These are phyloP conservation scores for Anastrepha ludens DNA, from an alignment of 1,140 invertebrate species.

Conservation along the genomic window DNA sequence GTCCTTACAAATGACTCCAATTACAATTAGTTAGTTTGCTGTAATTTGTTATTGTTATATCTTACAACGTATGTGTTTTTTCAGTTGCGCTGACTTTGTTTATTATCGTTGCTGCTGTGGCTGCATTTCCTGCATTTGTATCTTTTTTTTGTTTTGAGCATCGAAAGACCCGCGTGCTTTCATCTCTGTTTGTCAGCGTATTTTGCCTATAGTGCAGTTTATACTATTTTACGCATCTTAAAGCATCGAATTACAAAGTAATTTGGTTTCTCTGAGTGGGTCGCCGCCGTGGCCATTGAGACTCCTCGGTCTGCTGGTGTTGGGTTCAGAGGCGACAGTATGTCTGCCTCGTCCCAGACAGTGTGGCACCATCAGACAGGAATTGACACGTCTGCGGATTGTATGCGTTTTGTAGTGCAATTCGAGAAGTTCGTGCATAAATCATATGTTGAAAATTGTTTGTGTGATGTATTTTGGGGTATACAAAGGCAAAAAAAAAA, in stretches of 20 bases:
- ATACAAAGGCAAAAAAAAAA: constrained; percentile 22
- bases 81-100: constrained; percentile 35
- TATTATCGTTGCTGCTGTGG: constrained; percentile 40
- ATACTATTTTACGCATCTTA: constrained; percentile 54
- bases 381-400: background rate
- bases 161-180: background rate
- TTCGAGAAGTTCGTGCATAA: background rate
- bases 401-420: constrained; percentile 44
- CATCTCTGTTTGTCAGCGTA: background rate
- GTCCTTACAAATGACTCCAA: constrained; percentile 41
- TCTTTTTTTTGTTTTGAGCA: constrained; percentile 16
- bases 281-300: constrained; percentile 5
- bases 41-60: constrained; percentile 55
- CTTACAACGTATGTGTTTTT: constrained; percentile 49
- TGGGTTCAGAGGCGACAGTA: constrained; percentile 25
- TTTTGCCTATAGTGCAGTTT: constrained; percentile 22
- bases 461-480: constrained; percentile 47
- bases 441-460: constrained; percentile 26
- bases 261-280: constrained; percentile 4
- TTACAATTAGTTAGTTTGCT: constrained; percentile 51
- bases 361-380: constrained; percentile 66
- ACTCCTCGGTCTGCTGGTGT: background rate
- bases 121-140: constrained; percentile 55
- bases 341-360: constrained; percentile 62
- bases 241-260: constrained; percentile 49